These are phyloP conservation scores for Drosophila triauraria DNA, from an alignment of 1,140 invertebrate genomes.

Conservation along the genomic window DNA sequence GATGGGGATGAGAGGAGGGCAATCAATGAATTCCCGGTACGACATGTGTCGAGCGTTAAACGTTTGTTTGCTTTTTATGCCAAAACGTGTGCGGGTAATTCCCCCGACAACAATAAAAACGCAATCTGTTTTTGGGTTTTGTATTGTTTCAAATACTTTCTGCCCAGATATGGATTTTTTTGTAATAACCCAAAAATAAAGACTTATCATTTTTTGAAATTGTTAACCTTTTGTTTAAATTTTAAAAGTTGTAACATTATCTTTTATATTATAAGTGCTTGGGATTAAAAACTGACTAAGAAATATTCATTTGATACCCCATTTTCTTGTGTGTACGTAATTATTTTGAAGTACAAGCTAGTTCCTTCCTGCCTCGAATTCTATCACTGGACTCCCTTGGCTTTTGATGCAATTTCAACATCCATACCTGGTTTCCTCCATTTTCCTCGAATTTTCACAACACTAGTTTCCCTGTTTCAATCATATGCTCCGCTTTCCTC, in stretches of 20 bases:
- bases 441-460: background rate
- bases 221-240: background rate
- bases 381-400: background rate
- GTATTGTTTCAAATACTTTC: background rate
- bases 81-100: slow-evolving; percentile 42
- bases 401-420: background rate
- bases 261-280: too few species aligned
- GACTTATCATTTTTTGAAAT: background rate
- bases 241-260: background rate
- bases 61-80: slow-evolving; percentile 49
- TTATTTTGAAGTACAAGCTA: background rate
- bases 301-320: background rate
- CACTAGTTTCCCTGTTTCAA: too few species aligned
- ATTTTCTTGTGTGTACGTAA: background rate
- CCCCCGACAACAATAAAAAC: slow-evolving; percentile 2
- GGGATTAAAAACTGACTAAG: background rate
- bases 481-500: too few species aligned
- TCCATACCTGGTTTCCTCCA: background rate
- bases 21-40: slow-evolving; percentile 5
- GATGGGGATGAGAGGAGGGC: background rate
- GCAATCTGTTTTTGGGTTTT: background rate
- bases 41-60: slow-evolving; percentile 44
- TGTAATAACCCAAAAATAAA: background rate
- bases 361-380: background rate
- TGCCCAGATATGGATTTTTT: background rate